These are phyloP conservation scores for Cydia amplana DNA, from an alignment of 1,140 invertebrate species.

Conservation along the genomic window DNA sequence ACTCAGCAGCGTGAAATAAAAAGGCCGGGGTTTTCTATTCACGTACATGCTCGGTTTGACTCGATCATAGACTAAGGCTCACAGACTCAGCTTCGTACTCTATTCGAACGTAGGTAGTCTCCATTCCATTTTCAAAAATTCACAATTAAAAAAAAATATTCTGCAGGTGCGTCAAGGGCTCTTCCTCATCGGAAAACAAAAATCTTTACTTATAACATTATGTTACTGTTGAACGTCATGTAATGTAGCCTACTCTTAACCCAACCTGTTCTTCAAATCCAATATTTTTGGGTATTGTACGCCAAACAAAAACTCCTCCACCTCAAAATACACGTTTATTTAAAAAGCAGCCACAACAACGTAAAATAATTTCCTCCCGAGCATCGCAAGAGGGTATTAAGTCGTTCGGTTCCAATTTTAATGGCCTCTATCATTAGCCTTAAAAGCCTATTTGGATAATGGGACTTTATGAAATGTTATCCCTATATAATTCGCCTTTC, in stretches of 20 bases:
- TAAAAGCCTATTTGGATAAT: constrained; percentile 39
- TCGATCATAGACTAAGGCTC: neutral
- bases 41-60: neutral
- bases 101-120: too few relatives aligned
- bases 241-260: too few relatives aligned
- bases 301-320: too few relatives aligned
- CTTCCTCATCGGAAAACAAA: too few relatives aligned
- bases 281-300: too few relatives aligned
- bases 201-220: too few relatives aligned
- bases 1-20: constrained; percentile 16
- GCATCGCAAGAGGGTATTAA: constrained; percentile 32
- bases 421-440: constrained; percentile 45
- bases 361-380: constrained; percentile 11
- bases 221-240: too few relatives aligned
- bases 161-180: too few relatives aligned
- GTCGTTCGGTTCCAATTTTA: constrained; percentile 38
- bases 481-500: constrained; percentile 33
- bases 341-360: constrained; percentile 13
- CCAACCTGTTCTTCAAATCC: too few relatives aligned
- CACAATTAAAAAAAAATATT: too few relatives aligned
- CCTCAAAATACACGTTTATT: neutral
- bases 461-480: constrained; percentile 45
- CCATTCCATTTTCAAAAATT: too few relatives aligned
- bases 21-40: neutral
- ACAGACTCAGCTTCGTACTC: too few relatives aligned